Evolutionary conservation across 2,797 vertebrate genomes (phyloP).

Genomic region (Apogon hyalosoma): DNA sequence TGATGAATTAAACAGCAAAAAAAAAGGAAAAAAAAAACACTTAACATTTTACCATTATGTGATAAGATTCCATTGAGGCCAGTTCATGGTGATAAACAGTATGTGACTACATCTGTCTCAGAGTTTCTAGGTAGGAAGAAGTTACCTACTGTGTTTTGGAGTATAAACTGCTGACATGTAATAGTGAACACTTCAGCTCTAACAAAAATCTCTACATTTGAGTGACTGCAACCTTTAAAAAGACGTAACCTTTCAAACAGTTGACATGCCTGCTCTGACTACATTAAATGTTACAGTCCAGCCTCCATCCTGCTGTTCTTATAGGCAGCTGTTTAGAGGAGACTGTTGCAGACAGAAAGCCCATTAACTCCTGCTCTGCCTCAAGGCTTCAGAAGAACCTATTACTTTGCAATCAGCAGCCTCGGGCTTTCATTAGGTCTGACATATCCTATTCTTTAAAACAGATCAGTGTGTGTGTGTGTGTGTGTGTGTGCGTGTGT

Average conservation of each 20-base stretch:
- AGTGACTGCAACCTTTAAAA: not conserved
- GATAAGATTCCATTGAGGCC: not conserved
- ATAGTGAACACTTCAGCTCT: not conserved
- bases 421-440: conserved; percentile 53
- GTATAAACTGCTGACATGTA: conserved; percentile 13
- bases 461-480: conserved; percentile 9
- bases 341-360: conserved; percentile 35
- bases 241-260: conserved; percentile 1
- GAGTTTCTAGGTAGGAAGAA: not conserved
- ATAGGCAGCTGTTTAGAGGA: conserved; percentile 24
- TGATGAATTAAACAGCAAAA: too few relatives aligned
- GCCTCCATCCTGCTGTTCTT: conserved; percentile 20
- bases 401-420: conserved; percentile 63
- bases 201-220: not conserved
- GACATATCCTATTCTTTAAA: conserved; percentile 31
- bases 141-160: not conserved
- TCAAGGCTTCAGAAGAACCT: conserved; percentile 31
- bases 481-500: conserved; percentile 20
- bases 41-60: not conserved
- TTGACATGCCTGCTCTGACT: not conserved
- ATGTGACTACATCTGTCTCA: conserved; percentile 5
- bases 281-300: conserved; percentile 12
- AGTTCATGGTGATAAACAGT: not conserved
- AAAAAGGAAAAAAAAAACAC: too few relatives aligned
- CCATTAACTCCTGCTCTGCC: conserved; percentile 49